Conservation (phyloP, 2,888 invertebrate genomes). For the Dermolepida albohirtum region DNA sequence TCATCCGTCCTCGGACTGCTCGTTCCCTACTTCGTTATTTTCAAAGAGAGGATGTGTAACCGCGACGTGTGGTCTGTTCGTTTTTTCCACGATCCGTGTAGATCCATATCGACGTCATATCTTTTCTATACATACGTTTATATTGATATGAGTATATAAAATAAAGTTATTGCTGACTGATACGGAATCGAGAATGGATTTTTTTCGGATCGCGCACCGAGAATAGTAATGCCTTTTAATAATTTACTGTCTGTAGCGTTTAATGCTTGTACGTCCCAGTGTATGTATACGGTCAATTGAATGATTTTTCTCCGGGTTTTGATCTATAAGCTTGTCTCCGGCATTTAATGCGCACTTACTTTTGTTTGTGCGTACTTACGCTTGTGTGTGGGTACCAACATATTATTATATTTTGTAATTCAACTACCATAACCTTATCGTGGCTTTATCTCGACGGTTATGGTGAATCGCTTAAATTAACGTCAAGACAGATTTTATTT, state of each 20-base stretch:
- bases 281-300: conserved; percentile 10
- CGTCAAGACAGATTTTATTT: conserved; percentile 6
- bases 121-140: conserved; percentile 37
- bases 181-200: conserved; percentile 36
- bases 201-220: conserved; percentile 34
- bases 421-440: conserved; percentile 20
- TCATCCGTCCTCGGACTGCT: conserved; percentile 30
- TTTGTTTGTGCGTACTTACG: not conserved
- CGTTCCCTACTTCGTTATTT: conserved; percentile 34
- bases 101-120: conserved; percentile 43
- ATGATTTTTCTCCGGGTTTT: conserved; percentile 26
- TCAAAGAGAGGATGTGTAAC: conserved; percentile 38
- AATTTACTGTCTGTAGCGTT: conserved; percentile 33
- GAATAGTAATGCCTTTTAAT: conserved; percentile 34
- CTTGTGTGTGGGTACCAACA: not conserved
- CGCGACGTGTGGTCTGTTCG: conserved; percentile 43
- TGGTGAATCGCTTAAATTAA: conserved; percentile 14
- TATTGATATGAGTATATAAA: conserved; percentile 42
- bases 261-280: conserved; percentile 9
- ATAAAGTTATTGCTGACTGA: conserved; percentile 43
- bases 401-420: conserved; percentile 23
- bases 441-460: conserved; percentile 12
- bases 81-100: conserved; percentile 33
- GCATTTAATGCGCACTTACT: conserved; percentile 5
- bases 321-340: conserved; percentile 31